Evolutionary conservation across 2,113 vertebrate genomes (phyloP), one percentile per base, ranked within the genome.

Genomic region (Odobenus rosmarus): DNA sequence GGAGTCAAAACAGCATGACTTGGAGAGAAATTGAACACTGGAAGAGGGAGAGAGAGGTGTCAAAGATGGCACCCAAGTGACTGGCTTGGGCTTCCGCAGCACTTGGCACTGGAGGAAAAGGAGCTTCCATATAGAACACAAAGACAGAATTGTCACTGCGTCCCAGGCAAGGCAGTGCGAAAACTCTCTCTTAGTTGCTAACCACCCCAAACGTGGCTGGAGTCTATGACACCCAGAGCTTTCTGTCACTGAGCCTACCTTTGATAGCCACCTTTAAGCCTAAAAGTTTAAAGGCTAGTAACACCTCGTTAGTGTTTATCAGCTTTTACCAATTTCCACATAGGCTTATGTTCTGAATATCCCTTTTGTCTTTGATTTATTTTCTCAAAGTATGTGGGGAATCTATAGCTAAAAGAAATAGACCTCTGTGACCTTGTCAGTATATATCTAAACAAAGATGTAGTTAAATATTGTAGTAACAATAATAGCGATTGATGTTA

Each of bases 351-450:
- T 91, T 94, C 81, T 91, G n/a, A 83, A 59, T 67, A 77, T 88
- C 67, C 33, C 53, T 90, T 96, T 97, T 42, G 88, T 94, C 57
- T 94, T 95, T 69, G 36, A 19, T 57, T 62, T 76, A 71, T 93
- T 96, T 93, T 82, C 42, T 95, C 33, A 67, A 57, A 79, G 64
- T 92, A 71, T 53, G 2, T 42, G 23, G n/a, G 23, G 21, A 87
- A 36, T 64, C 46, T 5, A 46, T 46, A 92, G 23, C n/a, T 79
- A 49, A 57, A 33, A 88, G 72, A 86, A 96, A 59, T 13, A 91
- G 62, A n/a, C 1, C 49, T 96, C 59, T 86, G 24, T 53, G 46
- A 93, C 80, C 28, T 53, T 76, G 14, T 42, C 28, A 13, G 7
- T 82, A 5, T 76, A 85, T 55, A n/a, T n/a, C 18, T 92, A 79